Base-by-base conservation (phyloP, 2,888 invertebrate genomes). In the Erebia ligea region DNA sequence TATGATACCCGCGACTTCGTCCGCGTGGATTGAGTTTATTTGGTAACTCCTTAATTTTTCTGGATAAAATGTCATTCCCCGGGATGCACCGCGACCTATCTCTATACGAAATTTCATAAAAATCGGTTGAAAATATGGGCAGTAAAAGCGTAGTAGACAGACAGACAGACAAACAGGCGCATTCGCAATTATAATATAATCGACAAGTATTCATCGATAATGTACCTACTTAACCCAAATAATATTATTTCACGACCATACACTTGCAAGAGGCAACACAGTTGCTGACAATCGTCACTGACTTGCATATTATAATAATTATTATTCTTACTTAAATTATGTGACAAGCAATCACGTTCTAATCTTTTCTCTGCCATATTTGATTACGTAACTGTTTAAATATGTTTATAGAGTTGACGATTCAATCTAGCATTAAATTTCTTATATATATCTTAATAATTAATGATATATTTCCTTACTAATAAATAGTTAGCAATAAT, bases 181-280 rank as follows among this genome's bases (percentile, higher is more conserved):
- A 34, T 34, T 34, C 6, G 34, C 34, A 34, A 6, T 34, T 34
- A 25, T 34, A 6, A 6, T 34, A 34, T 34, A 34, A n/a, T n/a
- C n/a, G n/a, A n/a, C n/a, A n/a, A 34, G 34, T 34, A 34, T 34
- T 34, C 34, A 34, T 6, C 6, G 86, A 83, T 57, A 52, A 45
- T 52, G 11, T 45, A 52, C 6, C n/a, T 17, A 52, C n/a, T 11
- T 6, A 10, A 17, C 76, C 78, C 75, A 2, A 1, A n/a, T 58
- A 40, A 58, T 73, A 68, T 80, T 86, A 85, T 85, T 84, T 81
- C 72, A 58, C 76, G 76, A 78, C 79, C 80, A 77, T 77, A 76
- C 76, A 72, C 77, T 78, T 74, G 76, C 76, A 78, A 80, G 3
- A 25, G 25, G 25, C 25, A 25, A 25, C 3, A 82, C 83, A 82